phyloP scores from a whole-genome alignment of 2,888 invertebrate genomes.

The Trichopoda pennipes region DNA sequence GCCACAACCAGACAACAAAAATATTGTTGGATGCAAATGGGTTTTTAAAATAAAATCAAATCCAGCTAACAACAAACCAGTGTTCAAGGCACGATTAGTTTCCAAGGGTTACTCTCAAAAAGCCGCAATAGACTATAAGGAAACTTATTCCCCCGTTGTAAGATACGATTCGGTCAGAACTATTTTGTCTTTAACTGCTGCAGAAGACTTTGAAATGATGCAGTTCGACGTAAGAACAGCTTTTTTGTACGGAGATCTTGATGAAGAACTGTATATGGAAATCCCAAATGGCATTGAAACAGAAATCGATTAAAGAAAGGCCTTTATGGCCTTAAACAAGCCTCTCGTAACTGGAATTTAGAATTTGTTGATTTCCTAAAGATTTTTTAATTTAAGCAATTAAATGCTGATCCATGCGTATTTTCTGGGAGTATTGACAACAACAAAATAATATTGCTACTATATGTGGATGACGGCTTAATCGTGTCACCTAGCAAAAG shows the following conservation, averaged over 20 bases:
- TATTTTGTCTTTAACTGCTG: constrained; percentile 67
- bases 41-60: constrained; percentile 65
- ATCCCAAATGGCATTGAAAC: constrained; percentile 60
- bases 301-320: constrained; percentile 66
- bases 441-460: constrained; percentile 64
- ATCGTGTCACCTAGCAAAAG: constrained; percentile 58
- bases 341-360: constrained; percentile 69
- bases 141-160: constrained; percentile 73
- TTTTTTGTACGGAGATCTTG: constrained; percentile 67
- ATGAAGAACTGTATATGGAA: constrained; percentile 64
- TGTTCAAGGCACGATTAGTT: constrained; percentile 66
- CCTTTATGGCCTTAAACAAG: constrained; percentile 71
- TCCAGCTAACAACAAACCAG: constrained; percentile 20
- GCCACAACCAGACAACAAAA: constrained; percentile 57
- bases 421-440: constrained; percentile 61
- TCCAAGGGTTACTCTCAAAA: constrained; percentile 68
- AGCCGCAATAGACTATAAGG: constrained; percentile 68
- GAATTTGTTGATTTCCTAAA: constrained; percentile 67
- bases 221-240: constrained; percentile 69
- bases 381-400: constrained; percentile 69
- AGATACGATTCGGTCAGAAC: constrained; percentile 70
- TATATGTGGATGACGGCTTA: constrained; percentile 73
- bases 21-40: constrained; percentile 56
- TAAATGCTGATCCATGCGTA: constrained; percentile 72
- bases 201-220: constrained; percentile 56